Percentiles rank a stretch among this genome's conserved stretches.
Evolutionary conservation across 2,888 invertebrate genomes (phyloP).

Genomic region (Himalopsyche kuldschensis): DNA sequence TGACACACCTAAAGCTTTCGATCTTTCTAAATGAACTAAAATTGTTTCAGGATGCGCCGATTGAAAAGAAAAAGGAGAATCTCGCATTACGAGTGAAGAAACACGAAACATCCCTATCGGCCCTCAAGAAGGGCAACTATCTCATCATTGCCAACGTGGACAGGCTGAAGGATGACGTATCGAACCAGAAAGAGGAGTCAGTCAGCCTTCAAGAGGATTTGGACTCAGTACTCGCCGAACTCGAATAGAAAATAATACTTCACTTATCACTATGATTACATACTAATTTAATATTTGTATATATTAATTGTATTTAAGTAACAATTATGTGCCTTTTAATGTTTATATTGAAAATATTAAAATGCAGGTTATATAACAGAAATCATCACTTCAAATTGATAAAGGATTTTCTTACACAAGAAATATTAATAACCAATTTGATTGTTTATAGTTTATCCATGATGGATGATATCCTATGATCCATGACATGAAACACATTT

Average conservation of each 20-base stretch:
- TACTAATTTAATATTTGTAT: not conserved
- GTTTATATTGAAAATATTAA: not conserved
- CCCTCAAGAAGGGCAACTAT: conserved; percentile 86
- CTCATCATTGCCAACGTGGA: conserved; percentile 86
- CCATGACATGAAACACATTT: not conserved
- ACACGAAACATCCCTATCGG: conserved; percentile 77
- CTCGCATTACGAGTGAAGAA: conserved; percentile 67
- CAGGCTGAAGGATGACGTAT: conserved; percentile 81
- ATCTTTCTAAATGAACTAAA: too few relatives aligned
- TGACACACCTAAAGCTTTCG: too few relatives aligned
- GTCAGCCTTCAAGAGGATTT: conserved; percentile 77
- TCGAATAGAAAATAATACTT: conserved; percentile 61
- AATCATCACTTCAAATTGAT: not conserved
- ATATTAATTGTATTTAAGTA: not conserved
- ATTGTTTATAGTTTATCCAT: not conserved
- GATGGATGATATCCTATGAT: not conserved
- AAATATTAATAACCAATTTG: not conserved
- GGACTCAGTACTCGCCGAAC: conserved; percentile 82
- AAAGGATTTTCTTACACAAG: not conserved
- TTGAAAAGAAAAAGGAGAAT: conserved; percentile 69
- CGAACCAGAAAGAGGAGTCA: conserved; percentile 80
- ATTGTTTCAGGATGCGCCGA: conserved; percentile 62
- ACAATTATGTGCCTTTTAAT: not conserved
- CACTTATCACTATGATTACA: not conserved
- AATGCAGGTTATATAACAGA: not conserved